These are phyloP conservation scores for Castor canadensis DNA, from an alignment of 2,113 vertebrate genomes.

Conservation along the genomic window DNA sequence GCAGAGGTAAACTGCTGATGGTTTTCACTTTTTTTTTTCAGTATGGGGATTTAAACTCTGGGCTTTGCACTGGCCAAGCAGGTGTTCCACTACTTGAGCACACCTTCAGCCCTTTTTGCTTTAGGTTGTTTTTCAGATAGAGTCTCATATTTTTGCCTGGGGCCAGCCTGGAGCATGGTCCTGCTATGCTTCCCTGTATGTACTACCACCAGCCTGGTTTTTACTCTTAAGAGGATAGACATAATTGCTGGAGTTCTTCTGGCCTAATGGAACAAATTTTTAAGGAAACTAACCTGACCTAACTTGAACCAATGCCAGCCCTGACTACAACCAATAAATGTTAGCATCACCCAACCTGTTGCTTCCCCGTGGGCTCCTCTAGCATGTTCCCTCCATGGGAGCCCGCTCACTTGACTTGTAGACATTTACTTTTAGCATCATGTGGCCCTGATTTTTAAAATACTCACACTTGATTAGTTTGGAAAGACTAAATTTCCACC, in stretches of 20 bases:
- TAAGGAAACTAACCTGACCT: not conserved
- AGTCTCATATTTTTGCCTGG: too few species aligned
- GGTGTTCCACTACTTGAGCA: too few species aligned
- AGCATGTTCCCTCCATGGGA: not conserved
- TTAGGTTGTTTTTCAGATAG: too few species aligned
- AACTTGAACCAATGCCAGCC: not conserved
- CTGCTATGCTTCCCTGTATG: too few species aligned
- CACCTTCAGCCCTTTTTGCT: too few species aligned
- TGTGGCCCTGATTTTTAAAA: not conserved
- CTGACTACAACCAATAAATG: not conserved
- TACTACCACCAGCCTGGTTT: too few species aligned
- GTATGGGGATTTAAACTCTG: not conserved
- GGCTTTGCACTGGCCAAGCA: not conserved
- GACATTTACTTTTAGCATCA: slow-evolving; percentile 13
- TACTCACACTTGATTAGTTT: not conserved
- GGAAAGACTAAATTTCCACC: not conserved
- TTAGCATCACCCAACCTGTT: not conserved
- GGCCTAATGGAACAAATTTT: not conserved
- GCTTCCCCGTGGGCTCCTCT: not conserved
- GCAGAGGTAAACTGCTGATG: not conserved
- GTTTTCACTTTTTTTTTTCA: not conserved
- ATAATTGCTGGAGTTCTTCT: too few species aligned
- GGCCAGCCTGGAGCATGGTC: too few species aligned
- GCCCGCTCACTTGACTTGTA: slow-evolving; percentile 12
- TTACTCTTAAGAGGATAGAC: not conserved